A percentile compares a stretch with the other conserved stretches of the same genome.
Evolutionary conservation across 2,888 invertebrate species (phyloP).

Genomic region (Athetis lepigone): DNA sequence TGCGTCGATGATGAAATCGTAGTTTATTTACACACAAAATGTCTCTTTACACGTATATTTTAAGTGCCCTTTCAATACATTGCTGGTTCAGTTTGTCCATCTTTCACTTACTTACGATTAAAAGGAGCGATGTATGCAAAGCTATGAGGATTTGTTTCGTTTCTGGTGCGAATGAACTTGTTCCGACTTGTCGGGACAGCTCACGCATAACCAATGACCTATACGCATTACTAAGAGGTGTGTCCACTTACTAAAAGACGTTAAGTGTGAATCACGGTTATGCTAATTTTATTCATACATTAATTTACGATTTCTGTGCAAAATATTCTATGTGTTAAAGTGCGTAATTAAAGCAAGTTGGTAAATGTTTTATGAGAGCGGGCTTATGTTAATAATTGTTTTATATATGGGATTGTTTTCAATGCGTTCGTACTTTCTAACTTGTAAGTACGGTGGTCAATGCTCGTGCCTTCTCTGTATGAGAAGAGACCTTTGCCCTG

Average conservation of each 20-base stretch:
- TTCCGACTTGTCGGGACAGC: slow-evolving; percentile 73
- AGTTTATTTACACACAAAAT: not conserved
- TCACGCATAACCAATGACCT: slow-evolving; percentile 68
- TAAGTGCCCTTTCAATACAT: not conserved
- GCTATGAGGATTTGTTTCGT: slow-evolving; percentile 15
- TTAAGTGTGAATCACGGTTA: slow-evolving; percentile 54
- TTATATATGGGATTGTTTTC: too few species aligned
- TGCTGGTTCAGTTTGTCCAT: not conserved
- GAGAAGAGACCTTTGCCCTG: too few species aligned
- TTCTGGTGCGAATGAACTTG: slow-evolving; percentile 66
- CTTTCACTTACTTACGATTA: not conserved
- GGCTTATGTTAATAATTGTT: too few species aligned
- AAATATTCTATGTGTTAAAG: slow-evolving; percentile 36
- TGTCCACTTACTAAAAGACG: slow-evolving; percentile 53
- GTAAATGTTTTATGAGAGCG: too few species aligned
- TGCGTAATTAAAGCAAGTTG: slow-evolving; percentile 41
- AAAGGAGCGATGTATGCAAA: slow-evolving; percentile 9
- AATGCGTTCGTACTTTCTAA: too few species aligned
- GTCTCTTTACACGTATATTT: not conserved
- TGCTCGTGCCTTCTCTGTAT: too few species aligned
- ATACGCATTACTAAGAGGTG: slow-evolving; percentile 51
- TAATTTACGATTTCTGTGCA: slow-evolving; percentile 45
- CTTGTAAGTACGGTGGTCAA: too few species aligned
- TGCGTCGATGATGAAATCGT: not conserved
- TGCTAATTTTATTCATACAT: slow-evolving; percentile 58